These are phyloP conservation scores for Phataginus tetradactyla DNA, from an alignment of 2,797 vertebrate species.

Conservation along the genomic window DNA sequence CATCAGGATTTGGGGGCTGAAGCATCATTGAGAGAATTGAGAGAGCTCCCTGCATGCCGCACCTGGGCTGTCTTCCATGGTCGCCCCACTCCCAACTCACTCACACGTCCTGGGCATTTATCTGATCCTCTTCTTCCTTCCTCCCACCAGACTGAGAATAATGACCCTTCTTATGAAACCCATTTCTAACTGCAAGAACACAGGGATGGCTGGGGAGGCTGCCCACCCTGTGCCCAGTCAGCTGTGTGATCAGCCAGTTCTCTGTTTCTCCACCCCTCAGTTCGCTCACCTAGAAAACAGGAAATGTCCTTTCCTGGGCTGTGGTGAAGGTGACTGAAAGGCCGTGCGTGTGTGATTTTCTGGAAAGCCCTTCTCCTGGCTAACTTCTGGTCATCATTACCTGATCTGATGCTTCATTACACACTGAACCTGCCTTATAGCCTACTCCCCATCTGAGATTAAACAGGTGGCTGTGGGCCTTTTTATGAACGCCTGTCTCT, in stretches of 20 bases:
- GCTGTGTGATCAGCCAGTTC: rapidly evolving
- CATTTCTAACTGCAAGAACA: neutral
- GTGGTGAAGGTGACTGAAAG: too few species aligned
- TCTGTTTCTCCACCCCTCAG: neutral
- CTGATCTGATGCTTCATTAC: rapidly evolving
- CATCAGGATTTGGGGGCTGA: too few species aligned
- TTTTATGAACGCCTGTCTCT: neutral
- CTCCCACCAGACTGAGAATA: neutral
- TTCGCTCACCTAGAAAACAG: neutral
- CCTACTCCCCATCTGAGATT: neutral
- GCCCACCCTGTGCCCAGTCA: rapidly evolving
- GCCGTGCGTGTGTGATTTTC: rapidly evolving
- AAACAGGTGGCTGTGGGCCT: rapidly evolving
- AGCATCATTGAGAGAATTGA: too few species aligned
- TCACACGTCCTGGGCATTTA: too few species aligned
- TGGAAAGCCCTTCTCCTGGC: neutral
- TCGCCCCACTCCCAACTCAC: neutral
- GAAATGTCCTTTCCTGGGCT: too few species aligned
- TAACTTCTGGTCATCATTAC: neutral
- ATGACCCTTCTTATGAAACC: neutral
- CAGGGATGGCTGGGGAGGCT: rapidly evolving
- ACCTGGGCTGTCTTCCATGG: neutral
- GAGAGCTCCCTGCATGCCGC: neutral
- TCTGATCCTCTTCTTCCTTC: neutral
- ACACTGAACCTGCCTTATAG: rapidly evolving